phyloP scores from a whole-genome alignment of 1,140 invertebrate genomes.

The Acromyrmex heyeri region DNA sequence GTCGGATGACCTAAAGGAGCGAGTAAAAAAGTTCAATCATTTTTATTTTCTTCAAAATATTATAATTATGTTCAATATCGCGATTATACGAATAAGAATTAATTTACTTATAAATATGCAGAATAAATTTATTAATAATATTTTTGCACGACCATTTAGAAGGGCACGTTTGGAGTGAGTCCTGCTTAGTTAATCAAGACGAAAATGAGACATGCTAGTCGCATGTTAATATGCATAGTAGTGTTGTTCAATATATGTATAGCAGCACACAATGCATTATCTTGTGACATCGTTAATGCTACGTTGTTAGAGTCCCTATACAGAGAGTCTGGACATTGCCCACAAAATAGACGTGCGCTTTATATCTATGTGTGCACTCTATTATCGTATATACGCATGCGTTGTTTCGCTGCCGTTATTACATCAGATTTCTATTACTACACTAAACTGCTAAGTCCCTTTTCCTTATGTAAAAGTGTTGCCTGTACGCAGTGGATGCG shows the following conservation, averaged over 20 bases:
- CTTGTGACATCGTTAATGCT: conserved; percentile 48
- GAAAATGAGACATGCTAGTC: conserved; percentile 14
- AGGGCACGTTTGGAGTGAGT: background rate
- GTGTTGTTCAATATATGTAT: conserved; percentile 11
- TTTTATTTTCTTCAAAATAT: background rate
- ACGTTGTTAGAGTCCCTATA: background rate
- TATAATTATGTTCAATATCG: background rate
- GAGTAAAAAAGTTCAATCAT: background rate
- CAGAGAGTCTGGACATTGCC: too few relatives aligned
- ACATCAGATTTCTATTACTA: too few relatives aligned
- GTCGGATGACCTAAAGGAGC: background rate
- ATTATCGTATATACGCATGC: too few relatives aligned
- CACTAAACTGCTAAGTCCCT: too few relatives aligned
- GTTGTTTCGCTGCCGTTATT: too few relatives aligned
- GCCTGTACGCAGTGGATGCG: too few relatives aligned
- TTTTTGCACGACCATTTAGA: background rate
- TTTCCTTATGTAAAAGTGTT: too few relatives aligned
- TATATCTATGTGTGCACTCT: too few relatives aligned
- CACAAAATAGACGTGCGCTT: too few relatives aligned
- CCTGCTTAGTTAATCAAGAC: conserved; percentile 10
- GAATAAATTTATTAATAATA: background rate
- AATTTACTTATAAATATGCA: background rate
- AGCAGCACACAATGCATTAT: conserved; percentile 35
- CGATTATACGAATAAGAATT: background rate
- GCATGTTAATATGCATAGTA: conserved; percentile 6